phyloP scores from a whole-genome alignment of 1,140 invertebrate genomes.

The Drosophila melanica region DNA sequence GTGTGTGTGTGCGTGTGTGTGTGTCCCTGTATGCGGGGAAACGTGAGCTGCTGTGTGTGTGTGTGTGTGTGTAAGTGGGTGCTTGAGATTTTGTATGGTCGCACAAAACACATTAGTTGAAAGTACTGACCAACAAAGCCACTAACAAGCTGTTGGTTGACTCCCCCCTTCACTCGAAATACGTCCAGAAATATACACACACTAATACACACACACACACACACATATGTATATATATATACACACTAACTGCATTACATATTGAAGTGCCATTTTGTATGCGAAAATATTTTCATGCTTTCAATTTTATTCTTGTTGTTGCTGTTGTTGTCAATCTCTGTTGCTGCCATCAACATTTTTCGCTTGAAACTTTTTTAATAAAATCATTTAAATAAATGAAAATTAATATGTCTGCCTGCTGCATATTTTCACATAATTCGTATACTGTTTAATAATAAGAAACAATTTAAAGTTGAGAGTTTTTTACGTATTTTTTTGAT shows the following conservation, averaged over 20 bases:
- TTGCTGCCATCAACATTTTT: conserved; percentile 61
- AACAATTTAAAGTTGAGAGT: conserved; percentile 58
- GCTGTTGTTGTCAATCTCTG: conserved; percentile 36
- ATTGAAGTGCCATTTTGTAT: conserved; percentile 68
- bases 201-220: conserved; percentile 10
- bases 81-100: conserved; percentile 79
- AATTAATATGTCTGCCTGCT: conserved; percentile 38
- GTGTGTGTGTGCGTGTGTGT: conserved; percentile 39
- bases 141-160: conserved; percentile 77
- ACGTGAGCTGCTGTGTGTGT: conserved; percentile 16
- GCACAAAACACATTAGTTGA: conserved; percentile 82
- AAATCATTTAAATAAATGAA: conserved; percentile 80
- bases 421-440: conserved; percentile 40
- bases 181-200: not conserved
- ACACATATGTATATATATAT: not conserved
- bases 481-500: conserved; percentile 5
- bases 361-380: conserved; percentile 75
- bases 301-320: conserved; percentile 16
- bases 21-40: conserved; percentile 20
- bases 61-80: conserved; percentile 53
- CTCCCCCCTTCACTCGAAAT: not conserved
- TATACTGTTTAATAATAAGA: conserved; percentile 63
- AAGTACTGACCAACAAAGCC: conserved; percentile 82
- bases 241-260: conserved; percentile 26
- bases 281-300: conserved; percentile 48